Evolutionary conservation across 2,888 invertebrate species (phyloP).

Genomic region (Megastigmus dorsalis): DNA sequence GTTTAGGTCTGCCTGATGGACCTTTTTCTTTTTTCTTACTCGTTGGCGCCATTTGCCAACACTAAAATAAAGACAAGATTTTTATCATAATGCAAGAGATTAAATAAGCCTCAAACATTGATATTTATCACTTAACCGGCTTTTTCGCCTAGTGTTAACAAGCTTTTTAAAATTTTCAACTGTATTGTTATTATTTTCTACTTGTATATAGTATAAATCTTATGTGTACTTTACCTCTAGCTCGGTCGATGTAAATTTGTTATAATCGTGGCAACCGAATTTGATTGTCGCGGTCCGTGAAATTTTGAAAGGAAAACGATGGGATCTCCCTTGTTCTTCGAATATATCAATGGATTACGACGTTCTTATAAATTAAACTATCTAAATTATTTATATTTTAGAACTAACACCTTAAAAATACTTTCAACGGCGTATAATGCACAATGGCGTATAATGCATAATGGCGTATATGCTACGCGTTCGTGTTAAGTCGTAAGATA

Average conservation of each 20-base stretch:
- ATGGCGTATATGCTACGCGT: constrained; percentile 39
- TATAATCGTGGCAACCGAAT: constrained; percentile 9
- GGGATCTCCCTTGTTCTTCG: too few species aligned
- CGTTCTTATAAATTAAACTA: too few species aligned
- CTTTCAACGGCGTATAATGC: constrained; percentile 10
- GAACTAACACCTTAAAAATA: neutral
- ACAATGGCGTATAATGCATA: constrained; percentile 36
- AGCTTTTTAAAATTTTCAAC: constrained; percentile 29
- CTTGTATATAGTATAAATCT: constrained; percentile 48
- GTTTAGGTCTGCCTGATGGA: constrained; percentile 49
- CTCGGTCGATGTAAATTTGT: constrained; percentile 30
- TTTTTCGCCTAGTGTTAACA: neutral
- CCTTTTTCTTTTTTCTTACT: constrained; percentile 41
- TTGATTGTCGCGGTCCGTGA: too few species aligned
- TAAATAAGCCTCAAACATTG: neutral
- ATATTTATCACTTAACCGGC: neutral
- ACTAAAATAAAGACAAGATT: neutral
- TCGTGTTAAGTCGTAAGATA: too few species aligned
- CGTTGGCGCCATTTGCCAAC: constrained; percentile 44
- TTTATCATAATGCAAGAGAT: neutral
- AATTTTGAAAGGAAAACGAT: neutral
- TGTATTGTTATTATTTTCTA: constrained; percentile 44
- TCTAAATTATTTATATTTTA: neutral
- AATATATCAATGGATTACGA: too few species aligned
- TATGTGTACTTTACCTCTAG: constrained; percentile 41